Conservation (phyloP, 2,888 invertebrate genomes). For the Masnerella sp. region DNA sequence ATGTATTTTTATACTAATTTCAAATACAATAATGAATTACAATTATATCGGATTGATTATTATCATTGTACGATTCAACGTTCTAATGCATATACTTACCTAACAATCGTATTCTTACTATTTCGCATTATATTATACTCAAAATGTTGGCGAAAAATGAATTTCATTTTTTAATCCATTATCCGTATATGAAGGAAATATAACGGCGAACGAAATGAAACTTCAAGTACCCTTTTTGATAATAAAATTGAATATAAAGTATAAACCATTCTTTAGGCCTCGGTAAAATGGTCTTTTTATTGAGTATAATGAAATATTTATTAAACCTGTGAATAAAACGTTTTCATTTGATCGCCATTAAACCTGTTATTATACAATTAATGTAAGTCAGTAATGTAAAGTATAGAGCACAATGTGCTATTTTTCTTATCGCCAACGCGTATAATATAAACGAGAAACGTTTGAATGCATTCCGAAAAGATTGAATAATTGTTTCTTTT, state of each 20-base stretch:
- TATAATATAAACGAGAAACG: conserved; percentile 46
- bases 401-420: conserved; percentile 44
- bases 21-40: too few species aligned
- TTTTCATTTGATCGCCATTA: conserved; percentile 41
- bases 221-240: conserved; percentile 16
- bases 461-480: conserved; percentile 39
- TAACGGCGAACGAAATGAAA: conserved; percentile 12
- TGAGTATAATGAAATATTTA: conserved; percentile 53
- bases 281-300: conserved; percentile 51
- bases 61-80: too few species aligned
- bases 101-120: too few species aligned
- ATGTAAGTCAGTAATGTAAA: conserved; percentile 46
- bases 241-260: conserved; percentile 38
- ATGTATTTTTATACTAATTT: too few species aligned
- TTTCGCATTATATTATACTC: too few species aligned
- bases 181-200: too few species aligned
- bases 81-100: too few species aligned
- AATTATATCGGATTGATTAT: too few species aligned
- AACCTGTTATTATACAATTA: conserved; percentile 50
- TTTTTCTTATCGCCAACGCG: conserved; percentile 49
- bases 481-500: conserved; percentile 56
- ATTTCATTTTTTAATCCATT: conserved; percentile 5
- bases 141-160: too few species aligned
- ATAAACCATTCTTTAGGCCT: conserved; percentile 44
- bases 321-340: conserved; percentile 46